Evolutionary conservation across 92 coral and sea anemone species (phyloP).

Genomic region (Porites rus): DNA sequence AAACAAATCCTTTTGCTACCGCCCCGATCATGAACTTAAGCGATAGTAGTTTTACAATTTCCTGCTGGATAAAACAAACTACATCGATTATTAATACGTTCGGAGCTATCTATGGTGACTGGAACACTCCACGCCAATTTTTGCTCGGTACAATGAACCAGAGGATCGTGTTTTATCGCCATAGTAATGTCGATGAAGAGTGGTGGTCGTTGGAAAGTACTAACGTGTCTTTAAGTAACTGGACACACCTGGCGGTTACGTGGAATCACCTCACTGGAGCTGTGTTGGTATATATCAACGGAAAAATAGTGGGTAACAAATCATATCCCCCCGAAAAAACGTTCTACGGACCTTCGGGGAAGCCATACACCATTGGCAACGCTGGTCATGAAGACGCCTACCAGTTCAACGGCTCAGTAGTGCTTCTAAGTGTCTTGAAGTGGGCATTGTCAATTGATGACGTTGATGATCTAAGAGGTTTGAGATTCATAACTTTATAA

Average conservation of each 20-base stretch:
- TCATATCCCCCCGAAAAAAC: not conserved
- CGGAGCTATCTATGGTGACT: conserved; percentile 14
- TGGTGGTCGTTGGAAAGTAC: not conserved
- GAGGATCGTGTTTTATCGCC: not conserved
- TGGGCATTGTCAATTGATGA: conserved; percentile 13
- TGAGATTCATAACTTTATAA: too few species aligned
- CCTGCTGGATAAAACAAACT: conserved; percentile 28
- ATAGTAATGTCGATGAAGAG: not conserved
- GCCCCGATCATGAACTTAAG: conserved; percentile 3
- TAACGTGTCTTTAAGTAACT: not conserved
- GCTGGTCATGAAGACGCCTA: not conserved
- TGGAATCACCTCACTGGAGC: not conserved
- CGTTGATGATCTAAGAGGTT: conserved; percentile 11
- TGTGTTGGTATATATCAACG: not conserved
- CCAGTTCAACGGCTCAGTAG: conserved; percentile 26
- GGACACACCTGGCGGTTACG: conserved; percentile 26
- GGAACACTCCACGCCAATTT: conserved; percentile 8
- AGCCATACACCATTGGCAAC: conserved; percentile 14
- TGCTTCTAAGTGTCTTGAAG: conserved; percentile 18
- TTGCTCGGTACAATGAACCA: not conserved
- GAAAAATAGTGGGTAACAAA: not conserved
- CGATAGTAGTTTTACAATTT: conserved; percentile 14
- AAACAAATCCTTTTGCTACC: not conserved
- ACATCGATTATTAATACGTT: not conserved
- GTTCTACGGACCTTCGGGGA: not conserved